phyloP scores from a whole-genome alignment of 2,888 invertebrate species.

The Sinotaia quadrata region DNA sequence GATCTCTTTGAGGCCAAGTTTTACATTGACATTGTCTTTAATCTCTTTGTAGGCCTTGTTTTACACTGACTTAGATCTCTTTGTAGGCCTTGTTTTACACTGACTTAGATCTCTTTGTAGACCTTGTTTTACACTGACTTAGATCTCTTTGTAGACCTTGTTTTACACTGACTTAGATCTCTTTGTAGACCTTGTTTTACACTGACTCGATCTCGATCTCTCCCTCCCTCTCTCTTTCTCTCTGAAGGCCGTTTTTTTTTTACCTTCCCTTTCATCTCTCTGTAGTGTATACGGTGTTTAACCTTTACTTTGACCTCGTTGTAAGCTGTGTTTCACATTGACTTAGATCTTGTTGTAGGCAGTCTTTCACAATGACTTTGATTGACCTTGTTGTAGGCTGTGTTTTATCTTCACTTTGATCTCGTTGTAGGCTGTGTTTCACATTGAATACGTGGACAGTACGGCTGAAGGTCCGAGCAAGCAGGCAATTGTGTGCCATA shows the following conservation, averaged over 20 bases:
- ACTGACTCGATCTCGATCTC: no score
- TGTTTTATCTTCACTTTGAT: not conserved
- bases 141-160: no score
- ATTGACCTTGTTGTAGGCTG: not conserved
- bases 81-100: no score
- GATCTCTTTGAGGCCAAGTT: no score
- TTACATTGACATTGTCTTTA: no score
- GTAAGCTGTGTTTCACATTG: not conserved
- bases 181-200: no score
- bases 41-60: no score
- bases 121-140: no score
- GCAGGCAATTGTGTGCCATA: slow-evolving; percentile 30
- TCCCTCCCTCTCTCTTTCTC: no score
- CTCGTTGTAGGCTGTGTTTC: slow-evolving; percentile 48
- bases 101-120: no score
- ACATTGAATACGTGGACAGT: slow-evolving; percentile 47
- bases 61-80: no score
- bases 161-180: no score
- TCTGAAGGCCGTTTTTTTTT: not conserved
- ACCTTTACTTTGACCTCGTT: not conserved
- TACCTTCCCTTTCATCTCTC: not conserved
- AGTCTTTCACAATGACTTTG: slow-evolving; percentile 51
- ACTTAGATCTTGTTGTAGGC: slow-evolving; percentile 33
- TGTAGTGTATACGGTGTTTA: not conserved
- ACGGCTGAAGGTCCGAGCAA: slow-evolving; percentile 34